Base-by-base conservation (phyloP, 2,797 vertebrate genomes). In the Pogonophryne albipinna region DNA sequence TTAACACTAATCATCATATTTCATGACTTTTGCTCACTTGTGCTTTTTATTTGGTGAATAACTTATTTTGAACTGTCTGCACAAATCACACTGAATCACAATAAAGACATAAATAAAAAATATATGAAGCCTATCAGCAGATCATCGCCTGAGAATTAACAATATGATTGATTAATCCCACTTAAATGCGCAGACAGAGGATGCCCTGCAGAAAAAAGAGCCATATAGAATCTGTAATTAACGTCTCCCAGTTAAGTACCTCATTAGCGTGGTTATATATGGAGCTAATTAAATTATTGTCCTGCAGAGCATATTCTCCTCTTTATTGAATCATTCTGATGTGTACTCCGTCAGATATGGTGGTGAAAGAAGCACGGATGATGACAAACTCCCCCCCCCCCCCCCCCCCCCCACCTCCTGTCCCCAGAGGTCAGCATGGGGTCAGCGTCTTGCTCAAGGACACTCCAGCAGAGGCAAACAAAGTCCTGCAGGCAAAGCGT, bases 371-470 rank as follows among this genome's bases (percentile, higher is more conserved):
- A 19, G 17, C 11, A 42, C 41, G n/a, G 53, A 65, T 56, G 53
- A 74, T 64, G 78, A 65, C 74, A 2, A 31, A 38, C 55, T 57
- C 64, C 45, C 58, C 15, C 45, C 15, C 41, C 27, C n/a, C n/a
- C n/a, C n/a, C 13, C 34, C 38, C 55, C 60, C 23, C 23, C 13
- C 23, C 38, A 50, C 60, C 15, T 34, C 27, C 13, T 19, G 61
- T 69, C 53, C 52, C 31, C 59, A 50, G 68, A 73, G 90, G 90
- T 93, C 90, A 90, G 59, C 55, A 50, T 9, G 46, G 80, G 90
- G 92, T 93, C 90, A 91, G 74, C 82, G 85, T 89, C 87, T 91
- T 90, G 90, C 91, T 90, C 90, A 91, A 92, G 91, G 88, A 89
- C 89, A 89, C 90, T 78, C 59, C 79, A 78, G 79, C 76, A 76